A percentile compares a stretch with the other conserved stretches of the same genome.
Conservation (phyloP, 2,113 vertebrate species). For the Phrynosoma blainvillii region DNA sequence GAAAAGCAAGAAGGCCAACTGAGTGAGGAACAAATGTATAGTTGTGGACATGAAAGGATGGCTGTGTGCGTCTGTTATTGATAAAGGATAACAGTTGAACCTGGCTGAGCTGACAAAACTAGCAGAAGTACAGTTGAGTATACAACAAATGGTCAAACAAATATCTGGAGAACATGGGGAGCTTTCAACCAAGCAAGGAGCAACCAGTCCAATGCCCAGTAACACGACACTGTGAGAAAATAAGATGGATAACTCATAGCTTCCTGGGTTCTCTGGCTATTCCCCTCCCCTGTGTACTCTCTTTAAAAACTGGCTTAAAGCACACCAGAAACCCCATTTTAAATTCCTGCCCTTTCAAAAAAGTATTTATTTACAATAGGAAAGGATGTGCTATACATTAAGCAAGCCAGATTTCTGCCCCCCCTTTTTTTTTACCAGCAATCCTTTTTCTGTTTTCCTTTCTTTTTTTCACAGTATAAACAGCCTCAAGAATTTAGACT, state of each 20-base stretch:
- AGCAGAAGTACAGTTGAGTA: not conserved
- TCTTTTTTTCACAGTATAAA: conserved; percentile 12
- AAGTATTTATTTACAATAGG: not conserved
- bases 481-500: conserved; percentile 7
- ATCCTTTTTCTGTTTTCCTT: not conserved
- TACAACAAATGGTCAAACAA: not conserved
- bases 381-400: not conserved
- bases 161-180: not conserved
- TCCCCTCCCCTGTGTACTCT: not conserved
- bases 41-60: not conserved
- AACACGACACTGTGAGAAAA: not conserved
- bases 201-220: not conserved
- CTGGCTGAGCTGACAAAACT: not conserved
- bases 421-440: not conserved
- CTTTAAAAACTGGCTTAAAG: conserved; percentile 6
- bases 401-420: not conserved
- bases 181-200: not conserved
- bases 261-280: not conserved
- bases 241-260: not conserved
- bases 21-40: not conserved
- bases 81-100: not conserved
- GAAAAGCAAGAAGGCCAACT: not conserved
- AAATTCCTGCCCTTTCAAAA: not conserved
- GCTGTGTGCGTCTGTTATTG: not conserved
- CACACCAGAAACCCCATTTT: conserved; percentile 13